A percentile compares a stretch with the other conserved stretches of the same genome.
Conservation (phyloP, 2,888 invertebrate species). For the Mythimna lalbum region DNA sequence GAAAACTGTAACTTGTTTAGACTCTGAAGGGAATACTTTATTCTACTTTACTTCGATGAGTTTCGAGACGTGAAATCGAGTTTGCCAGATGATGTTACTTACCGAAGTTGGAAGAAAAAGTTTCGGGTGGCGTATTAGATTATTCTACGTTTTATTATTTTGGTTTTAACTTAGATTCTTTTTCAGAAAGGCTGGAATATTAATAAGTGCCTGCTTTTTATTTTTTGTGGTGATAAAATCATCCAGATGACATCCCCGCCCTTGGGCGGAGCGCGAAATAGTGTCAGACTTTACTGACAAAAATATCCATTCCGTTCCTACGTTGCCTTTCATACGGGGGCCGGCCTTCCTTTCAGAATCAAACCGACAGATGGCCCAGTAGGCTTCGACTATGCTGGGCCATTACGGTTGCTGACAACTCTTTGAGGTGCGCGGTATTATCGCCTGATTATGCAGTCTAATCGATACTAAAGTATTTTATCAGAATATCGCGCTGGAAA, state of each 20-base stretch:
- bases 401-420: too few species aligned
- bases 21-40: constrained; percentile 36
- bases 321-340: too few species aligned
- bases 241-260: too few species aligned
- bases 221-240: too few species aligned
- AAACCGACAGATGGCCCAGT: too few species aligned
- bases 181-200: not conserved
- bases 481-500: not conserved
- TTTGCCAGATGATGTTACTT: constrained; percentile 48
- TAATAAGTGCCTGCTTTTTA: too few species aligned
- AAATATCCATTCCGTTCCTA: too few species aligned
- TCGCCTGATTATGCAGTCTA: not conserved
- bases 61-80: constrained; percentile 46
- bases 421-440: too few species aligned
- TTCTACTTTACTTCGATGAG: constrained; percentile 47
- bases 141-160: constrained; percentile 31
- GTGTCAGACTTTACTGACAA: too few species aligned
- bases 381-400: too few species aligned
- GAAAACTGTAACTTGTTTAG: constrained; percentile 48
- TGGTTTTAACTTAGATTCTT: not conserved
- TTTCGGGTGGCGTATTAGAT: constrained; percentile 15
- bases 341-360: too few species aligned
- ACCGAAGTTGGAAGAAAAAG: constrained; percentile 16
- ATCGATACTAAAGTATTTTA: not conserved
- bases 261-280: too few species aligned